phyloP scores from a whole-genome alignment of 2,888 invertebrate species.

The Exocentrus adspersus region DNA sequence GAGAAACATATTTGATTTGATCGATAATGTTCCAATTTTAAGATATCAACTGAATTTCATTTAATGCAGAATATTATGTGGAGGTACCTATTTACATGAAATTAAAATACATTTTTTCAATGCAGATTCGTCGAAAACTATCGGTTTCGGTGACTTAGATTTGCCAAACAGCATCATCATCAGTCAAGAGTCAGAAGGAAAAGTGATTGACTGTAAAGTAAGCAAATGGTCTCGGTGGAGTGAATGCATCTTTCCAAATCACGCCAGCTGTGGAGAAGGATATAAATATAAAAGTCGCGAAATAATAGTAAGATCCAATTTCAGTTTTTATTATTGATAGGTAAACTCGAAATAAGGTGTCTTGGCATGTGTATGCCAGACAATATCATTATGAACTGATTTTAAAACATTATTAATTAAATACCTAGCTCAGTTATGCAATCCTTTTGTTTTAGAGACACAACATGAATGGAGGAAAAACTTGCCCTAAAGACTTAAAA shows the following conservation, averaged over 20 bases:
- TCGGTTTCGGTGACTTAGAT: not conserved
- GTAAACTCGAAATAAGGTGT: no score
- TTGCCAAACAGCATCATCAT: slow-evolving; percentile 22
- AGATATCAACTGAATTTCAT: no score
- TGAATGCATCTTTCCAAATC: slow-evolving; percentile 58
- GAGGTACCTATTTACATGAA: no score
- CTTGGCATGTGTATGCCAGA: no score
- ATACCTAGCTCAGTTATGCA: no score
- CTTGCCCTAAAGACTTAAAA: slow-evolving; percentile 66
- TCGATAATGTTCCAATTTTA: no score
- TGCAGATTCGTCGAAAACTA: no score
- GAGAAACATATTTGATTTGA: no score
- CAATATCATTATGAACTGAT: not conserved
- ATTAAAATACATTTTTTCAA: no score
- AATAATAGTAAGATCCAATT: slow-evolving; percentile 61
- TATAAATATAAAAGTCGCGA: slow-evolving; percentile 62
- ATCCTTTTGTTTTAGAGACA: slow-evolving; percentile 52
- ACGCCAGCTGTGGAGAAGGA: slow-evolving; percentile 64
- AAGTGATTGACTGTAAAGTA: slow-evolving; percentile 63
- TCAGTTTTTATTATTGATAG: no score
- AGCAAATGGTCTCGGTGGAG: slow-evolving; percentile 67
- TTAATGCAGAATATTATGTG: no score
- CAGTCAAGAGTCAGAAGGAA: slow-evolving; percentile 37
- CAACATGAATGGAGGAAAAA: slow-evolving; percentile 65
- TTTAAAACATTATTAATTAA: no score